These are phyloP conservation scores for Thecocarcelia acutangulata DNA, from an alignment of 2,888 invertebrate species.

Conservation along the genomic window DNA sequence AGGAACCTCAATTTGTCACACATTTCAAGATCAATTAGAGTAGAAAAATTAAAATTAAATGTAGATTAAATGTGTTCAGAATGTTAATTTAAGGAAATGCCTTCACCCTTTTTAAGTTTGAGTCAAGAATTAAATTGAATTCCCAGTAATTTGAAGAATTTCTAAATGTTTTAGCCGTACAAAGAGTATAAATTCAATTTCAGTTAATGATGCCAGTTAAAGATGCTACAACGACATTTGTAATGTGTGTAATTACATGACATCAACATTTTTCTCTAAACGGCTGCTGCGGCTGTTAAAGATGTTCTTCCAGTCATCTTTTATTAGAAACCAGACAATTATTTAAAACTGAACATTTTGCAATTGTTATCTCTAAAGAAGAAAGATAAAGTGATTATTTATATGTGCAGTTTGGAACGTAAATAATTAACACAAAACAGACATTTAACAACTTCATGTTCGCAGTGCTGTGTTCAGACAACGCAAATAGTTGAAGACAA, in stretches of 20 bases:
- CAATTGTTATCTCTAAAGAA: constrained; percentile 8
- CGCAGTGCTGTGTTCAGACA: not conserved
- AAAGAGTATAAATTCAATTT: too few species aligned
- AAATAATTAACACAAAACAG: not conserved
- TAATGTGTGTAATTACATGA: constrained; percentile 5
- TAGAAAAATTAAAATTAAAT: too few species aligned
- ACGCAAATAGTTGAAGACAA: too few species aligned
- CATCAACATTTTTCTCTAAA: not conserved
- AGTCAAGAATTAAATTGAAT: too few species aligned
- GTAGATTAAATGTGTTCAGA: too few species aligned
- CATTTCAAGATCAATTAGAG: not conserved
- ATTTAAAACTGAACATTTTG: constrained; percentile 15
- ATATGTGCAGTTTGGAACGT: not conserved
- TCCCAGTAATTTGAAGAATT: too few species aligned
- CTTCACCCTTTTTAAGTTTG: too few species aligned
- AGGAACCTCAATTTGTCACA: too few species aligned
- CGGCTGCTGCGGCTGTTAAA: not conserved
- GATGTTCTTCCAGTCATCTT: not conserved
- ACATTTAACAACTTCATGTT: not conserved
- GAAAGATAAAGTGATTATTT: constrained; percentile 31
- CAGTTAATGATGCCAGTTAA: too few species aligned
- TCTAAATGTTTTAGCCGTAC: too few species aligned
- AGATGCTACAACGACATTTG: not conserved
- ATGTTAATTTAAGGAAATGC: too few species aligned
- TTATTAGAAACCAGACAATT: not conserved